These are phyloP conservation scores for Xestia xanthographa DNA, from an alignment of 2,888 invertebrate species.

Conservation along the genomic window DNA sequence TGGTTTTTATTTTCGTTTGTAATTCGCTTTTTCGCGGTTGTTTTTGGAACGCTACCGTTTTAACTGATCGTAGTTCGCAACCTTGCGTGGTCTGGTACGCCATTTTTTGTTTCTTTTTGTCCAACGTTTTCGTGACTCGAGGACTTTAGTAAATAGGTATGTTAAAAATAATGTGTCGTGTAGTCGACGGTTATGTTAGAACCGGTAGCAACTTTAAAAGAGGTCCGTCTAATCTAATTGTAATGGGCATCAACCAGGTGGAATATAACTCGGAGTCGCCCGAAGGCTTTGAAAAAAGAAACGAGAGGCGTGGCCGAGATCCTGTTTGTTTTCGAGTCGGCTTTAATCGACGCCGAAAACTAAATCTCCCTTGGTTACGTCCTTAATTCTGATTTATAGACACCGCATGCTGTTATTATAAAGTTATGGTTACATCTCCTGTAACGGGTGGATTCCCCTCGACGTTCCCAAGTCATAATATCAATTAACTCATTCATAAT, in stretches of 20 bases:
- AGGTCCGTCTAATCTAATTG: slow-evolving; percentile 81
- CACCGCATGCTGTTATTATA: slow-evolving; percentile 85
- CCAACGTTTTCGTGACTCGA: slow-evolving; percentile 79
- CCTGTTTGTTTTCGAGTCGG: slow-evolving; percentile 87
- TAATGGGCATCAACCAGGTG: slow-evolving; percentile 77
- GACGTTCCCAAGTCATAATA: slow-evolving; percentile 84
- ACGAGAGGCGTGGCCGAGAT: slow-evolving; percentile 75
- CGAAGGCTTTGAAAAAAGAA: slow-evolving; percentile 76
- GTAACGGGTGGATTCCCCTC: slow-evolving; percentile 80
- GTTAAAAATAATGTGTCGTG: slow-evolving; percentile 53
- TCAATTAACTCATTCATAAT: slow-evolving; percentile 87
- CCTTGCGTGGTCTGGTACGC: slow-evolving; percentile 78
- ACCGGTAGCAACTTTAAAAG: slow-evolving; percentile 81
- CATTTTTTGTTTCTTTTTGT: slow-evolving; percentile 76
- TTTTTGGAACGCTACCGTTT: slow-evolving; percentile 82
- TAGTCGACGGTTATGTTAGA: slow-evolving; percentile 73
- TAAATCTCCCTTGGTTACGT: slow-evolving; percentile 80
- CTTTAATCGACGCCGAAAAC: slow-evolving; percentile 86
- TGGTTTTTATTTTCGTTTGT: slow-evolving; percentile 79
- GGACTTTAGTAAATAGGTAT: slow-evolving; percentile 44
- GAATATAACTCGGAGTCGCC: slow-evolving; percentile 77
- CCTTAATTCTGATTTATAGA: slow-evolving; percentile 89
- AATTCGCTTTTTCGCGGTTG: slow-evolving; percentile 72
- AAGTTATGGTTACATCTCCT: slow-evolving; percentile 81
- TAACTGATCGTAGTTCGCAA: slow-evolving; percentile 81